Evolutionary conservation across 1,140 invertebrate species (phyloP).

Genomic region (Tyrophagus putrescentiae): DNA sequence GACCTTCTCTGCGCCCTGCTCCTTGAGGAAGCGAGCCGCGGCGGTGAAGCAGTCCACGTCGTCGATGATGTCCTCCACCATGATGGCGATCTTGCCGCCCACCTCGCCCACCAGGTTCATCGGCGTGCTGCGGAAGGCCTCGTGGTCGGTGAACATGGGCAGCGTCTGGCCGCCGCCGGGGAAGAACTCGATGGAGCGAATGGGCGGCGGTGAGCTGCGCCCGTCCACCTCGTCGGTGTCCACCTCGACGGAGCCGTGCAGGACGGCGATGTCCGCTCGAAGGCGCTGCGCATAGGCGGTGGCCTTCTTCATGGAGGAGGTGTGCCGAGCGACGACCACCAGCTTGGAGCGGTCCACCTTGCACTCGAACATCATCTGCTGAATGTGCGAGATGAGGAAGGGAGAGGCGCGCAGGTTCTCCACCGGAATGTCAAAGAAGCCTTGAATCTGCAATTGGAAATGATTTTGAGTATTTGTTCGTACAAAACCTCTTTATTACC

Average conservation of each 20-base stretch:
- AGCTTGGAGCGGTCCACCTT: conserved; percentile 59
- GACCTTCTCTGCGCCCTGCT: conserved; percentile 95
- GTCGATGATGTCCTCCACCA: conserved; percentile 81
- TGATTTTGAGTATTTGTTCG: neutral
- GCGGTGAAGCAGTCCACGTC: conserved; percentile 91
- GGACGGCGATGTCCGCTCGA: conserved; percentile 85
- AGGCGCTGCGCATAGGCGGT: conserved; percentile 94
- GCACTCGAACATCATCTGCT: conserved; percentile 92
- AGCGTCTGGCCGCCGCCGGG: conserved; percentile 63
- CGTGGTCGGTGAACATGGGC: conserved; percentile 70
- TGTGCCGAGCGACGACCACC: conserved; percentile 93
- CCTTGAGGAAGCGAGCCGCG: conserved; percentile 89
- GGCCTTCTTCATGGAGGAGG: conserved; percentile 90
- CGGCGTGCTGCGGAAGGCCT: conserved; percentile 63
- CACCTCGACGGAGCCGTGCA: conserved; percentile 88
- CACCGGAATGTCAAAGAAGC: conserved; percentile 96
- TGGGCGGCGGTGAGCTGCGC: conserved; percentile 40
- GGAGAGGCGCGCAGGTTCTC: conserved; percentile 95
- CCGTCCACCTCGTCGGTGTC: conserved; percentile 54
- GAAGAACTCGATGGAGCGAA: conserved; percentile 32
- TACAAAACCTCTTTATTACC: conserved; percentile 40
- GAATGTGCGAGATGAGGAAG: conserved; percentile 93
- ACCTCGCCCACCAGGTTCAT: conserved; percentile 96
- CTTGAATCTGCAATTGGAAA: conserved; percentile 44
- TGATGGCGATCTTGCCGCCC: conserved; percentile 89